A percentile compares a stretch with the other conserved stretches of the same genome.
These are phyloP conservation scores for Hydrolagus affinis DNA, from an alignment of 2,113 vertebrate genomes.

Conservation along the genomic window DNA sequence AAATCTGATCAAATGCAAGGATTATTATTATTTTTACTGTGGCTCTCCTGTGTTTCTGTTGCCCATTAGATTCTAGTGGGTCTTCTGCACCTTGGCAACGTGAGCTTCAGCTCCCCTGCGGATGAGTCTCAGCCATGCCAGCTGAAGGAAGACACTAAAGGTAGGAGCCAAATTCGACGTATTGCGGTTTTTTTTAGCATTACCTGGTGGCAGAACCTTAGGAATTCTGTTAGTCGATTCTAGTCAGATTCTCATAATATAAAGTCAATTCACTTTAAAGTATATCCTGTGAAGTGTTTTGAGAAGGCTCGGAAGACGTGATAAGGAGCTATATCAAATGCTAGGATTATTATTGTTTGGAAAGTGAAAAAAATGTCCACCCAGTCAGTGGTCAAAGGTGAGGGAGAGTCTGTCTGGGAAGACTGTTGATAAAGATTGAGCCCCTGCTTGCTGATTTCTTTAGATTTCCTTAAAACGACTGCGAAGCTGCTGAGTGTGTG, in stretches of 20 bases:
- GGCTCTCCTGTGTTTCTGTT: conserved; percentile 26
- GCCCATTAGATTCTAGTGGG: conserved; percentile 67
- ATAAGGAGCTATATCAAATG: too few species aligned
- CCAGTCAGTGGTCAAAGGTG: too few species aligned
- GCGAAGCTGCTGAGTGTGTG: conserved; percentile 66
- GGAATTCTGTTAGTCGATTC: background rate
- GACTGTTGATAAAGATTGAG: background rate
- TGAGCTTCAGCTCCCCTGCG: conserved; percentile 57
- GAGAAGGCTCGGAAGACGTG: too few species aligned
- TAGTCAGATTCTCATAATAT: too few species aligned
- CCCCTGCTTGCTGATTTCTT: background rate
- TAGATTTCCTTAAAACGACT: conserved; percentile 59
- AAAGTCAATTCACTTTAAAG: too few species aligned
- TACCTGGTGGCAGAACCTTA: background rate
- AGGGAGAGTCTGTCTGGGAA: too few species aligned
- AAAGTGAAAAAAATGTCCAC: too few species aligned
- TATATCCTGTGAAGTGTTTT: too few species aligned
- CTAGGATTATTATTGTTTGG: too few species aligned
- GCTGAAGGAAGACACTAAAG: conserved; percentile 56
- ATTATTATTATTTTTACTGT: too few species aligned
- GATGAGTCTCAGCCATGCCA: conserved; percentile 75
- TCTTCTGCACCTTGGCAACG: conserved; percentile 80
- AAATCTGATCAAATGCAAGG: background rate
- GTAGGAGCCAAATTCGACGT: conserved; percentile 47
- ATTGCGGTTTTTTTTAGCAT: background rate